Base-by-base conservation (phyloP, 2,113 vertebrate genomes). In the Phalacrocorax brasilianus region DNA sequence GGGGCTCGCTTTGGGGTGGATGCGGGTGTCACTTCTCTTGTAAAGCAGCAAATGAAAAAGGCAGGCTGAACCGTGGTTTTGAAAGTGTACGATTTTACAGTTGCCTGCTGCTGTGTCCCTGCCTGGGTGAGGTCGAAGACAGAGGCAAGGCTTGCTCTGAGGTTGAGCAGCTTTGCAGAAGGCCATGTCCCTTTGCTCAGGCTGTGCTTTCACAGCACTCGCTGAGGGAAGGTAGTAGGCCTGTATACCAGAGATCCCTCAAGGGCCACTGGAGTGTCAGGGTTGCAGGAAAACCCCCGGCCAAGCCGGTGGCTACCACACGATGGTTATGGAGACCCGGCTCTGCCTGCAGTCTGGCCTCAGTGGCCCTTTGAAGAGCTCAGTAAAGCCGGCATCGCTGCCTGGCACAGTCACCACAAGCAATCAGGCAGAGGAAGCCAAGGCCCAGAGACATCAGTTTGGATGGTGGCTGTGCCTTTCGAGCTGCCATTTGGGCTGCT, bases 381-480 rank as follows among this genome's bases (percentile, higher is more conserved):
- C 45, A 7, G 71, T 4, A 38, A 14, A 61, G 44, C 22, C 1
- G 4, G 0, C 0, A 4, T 61, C 56, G 5, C 40, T 38, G 50
- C 35, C 3, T 0, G 40, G 32, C 21, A 1, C 11, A 2, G 50
- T 45, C 35, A 21, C 12, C 2, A 50, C 18, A 33, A 42, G 42
- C 49, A 52, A 23, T 14, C 28, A 38, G 68, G 66, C 27, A 32
- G 74, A 62, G 71, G 42, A 58, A 17, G 11, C 4, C 0, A 19
- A 13, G 56, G 63, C 32, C 24, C 58, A 38, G 56, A 88, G 86
- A 7, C 47, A 44, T 28, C 52, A 27, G 33, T 3, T 35, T 47
- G 40, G 33, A 21, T 2, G 6, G 53, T 4, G 68, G 49, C 86
- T 32, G 14, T 59, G 44, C 17, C 55, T 74, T n/a, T 38, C 12